Evolutionary conservation across 2,888 invertebrate genomes (phyloP), one percentile per base, ranked within the genome.

Genomic region (Campaea margaritaria): DNA sequence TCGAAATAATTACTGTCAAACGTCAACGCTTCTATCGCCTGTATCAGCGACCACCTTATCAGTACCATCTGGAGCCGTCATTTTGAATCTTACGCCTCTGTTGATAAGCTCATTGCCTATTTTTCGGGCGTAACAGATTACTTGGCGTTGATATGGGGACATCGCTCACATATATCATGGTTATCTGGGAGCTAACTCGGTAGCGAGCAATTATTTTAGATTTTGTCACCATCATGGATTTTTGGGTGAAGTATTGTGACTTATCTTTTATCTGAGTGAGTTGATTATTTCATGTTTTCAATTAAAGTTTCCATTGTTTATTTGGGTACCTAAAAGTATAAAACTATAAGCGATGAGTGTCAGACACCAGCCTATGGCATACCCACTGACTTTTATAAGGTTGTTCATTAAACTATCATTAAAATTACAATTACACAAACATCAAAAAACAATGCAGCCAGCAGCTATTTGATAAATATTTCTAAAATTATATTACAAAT

Each of bases 131-230:
- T 64, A 52, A 14, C 7, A 67, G 72, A 73, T 76, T 70, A 41
- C 5, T 63, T 64, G 63, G 65, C 42, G 10, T 43, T 62, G 74
- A 72, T 73, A 73, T 45, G 61, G 64, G 56, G 54, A 54, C 62
- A 73, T 64, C 70, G 70, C 74, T 79, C 78, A 74, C 75, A 76
- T 81, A 74, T 79, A 82, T 82, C 82, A 81, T 77, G 65, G 70
- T 79, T 82, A 81, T 81, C 82, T 68, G 61, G 56, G 64, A 73
- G 76, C 81, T 70, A 78, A 79, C 78, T 72, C 76, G 62, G 81
- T 81, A 81, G 81, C 81, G 66, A 68, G 75, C 80, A 81, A 81
- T 81, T 81, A 81, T 79, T 79, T 81, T 78, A 76, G 82, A 81
- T 81, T 80, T 78, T 68, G 77, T 78, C 69, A 75, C 72, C 69